Evolutionary conservation across 2,888 invertebrate genomes (phyloP).

Genomic region (Sympetrum striolatum): DNA sequence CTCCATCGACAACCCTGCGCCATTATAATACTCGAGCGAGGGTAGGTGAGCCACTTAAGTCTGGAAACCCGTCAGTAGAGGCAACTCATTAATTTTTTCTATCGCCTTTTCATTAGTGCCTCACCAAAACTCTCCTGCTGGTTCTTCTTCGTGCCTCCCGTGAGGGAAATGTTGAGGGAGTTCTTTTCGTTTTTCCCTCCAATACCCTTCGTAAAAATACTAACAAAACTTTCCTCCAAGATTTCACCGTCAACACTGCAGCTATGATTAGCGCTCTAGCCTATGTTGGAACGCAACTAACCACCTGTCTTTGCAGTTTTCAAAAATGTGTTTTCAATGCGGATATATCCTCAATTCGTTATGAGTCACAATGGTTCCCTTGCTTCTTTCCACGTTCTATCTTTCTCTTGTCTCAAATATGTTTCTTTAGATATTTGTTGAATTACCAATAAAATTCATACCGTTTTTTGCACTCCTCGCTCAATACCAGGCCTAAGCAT

Average conservation of each 20-base stretch:
- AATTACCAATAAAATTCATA: not conserved
- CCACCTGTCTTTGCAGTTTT: not conserved
- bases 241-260: not conserved
- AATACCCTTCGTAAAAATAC: not conserved
- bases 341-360: not conserved
- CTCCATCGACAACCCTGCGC: not conserved
- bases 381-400: not conserved
- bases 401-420: not conserved
- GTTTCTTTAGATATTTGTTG: not conserved
- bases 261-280: not conserved
- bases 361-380: not conserved
- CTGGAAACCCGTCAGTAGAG: constrained; percentile 22
- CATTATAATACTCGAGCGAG: constrained; percentile 8
- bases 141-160: not conserved
- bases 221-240: not conserved
- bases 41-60: constrained; percentile 21
- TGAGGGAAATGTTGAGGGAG: not conserved
- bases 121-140: not conserved
- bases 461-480: too few species aligned
- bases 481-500: too few species aligned
- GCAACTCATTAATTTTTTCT: constrained; percentile 37
- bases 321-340: not conserved
- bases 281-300: not conserved
- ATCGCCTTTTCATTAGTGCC: constrained; percentile 31
- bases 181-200: not conserved